A percentile compares a stretch with the other conserved stretches of the same genome.
These are phyloP conservation scores for Tachystola acroxantha DNA, from an alignment of 2,888 invertebrate genomes.

Conservation along the genomic window DNA sequence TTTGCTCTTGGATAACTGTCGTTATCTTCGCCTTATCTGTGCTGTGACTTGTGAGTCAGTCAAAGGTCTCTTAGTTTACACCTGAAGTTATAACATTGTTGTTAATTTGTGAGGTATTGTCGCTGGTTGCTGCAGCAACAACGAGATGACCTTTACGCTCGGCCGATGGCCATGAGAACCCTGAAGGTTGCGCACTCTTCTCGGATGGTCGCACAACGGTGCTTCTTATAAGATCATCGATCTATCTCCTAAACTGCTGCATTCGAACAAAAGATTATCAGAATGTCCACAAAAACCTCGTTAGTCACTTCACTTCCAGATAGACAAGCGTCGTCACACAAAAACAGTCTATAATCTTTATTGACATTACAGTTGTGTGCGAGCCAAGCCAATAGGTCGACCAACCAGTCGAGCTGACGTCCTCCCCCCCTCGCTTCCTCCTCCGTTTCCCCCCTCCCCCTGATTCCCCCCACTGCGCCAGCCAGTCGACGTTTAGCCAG, in stretches of 20 bases:
- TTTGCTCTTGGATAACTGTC: slow-evolving; percentile 28
- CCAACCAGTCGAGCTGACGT: slow-evolving; percentile 74
- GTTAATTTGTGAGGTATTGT: slow-evolving; percentile 38
- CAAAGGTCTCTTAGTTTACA: slow-evolving; percentile 23
- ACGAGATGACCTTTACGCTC: slow-evolving; percentile 62
- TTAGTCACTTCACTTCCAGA: slow-evolving; percentile 15
- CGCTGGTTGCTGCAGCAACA: slow-evolving; percentile 39
- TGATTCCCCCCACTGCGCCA: slow-evolving; percentile 44
- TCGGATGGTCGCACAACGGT: slow-evolving; percentile 29
- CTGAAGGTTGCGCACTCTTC: slow-evolving; percentile 59
- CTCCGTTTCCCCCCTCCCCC: slow-evolving; percentile 49
- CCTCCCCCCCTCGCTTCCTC: slow-evolving; percentile 68
- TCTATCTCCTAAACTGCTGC: slow-evolving; percentile 5
- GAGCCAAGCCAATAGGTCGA: slow-evolving; percentile 71
- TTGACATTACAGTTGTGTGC: slow-evolving; percentile 53
- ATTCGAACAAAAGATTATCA: slow-evolving; percentile 10
- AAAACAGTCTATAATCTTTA: slow-evolving; percentile 57
- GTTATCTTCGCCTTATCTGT: slow-evolving; percentile 23
- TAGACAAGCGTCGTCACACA: slow-evolving; percentile 33
- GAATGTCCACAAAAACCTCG: slow-evolving; percentile 19
- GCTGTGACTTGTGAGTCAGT: slow-evolving; percentile 20
- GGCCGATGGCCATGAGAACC: slow-evolving; percentile 61
- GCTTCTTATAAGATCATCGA: slow-evolving; percentile 8
- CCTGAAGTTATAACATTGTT: slow-evolving; percentile 7
- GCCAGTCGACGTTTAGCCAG: slow-evolving; percentile 60